These are phyloP conservation scores for Archips crataeganus DNA, from an alignment of 2,888 invertebrate species.

Conservation along the genomic window DNA sequence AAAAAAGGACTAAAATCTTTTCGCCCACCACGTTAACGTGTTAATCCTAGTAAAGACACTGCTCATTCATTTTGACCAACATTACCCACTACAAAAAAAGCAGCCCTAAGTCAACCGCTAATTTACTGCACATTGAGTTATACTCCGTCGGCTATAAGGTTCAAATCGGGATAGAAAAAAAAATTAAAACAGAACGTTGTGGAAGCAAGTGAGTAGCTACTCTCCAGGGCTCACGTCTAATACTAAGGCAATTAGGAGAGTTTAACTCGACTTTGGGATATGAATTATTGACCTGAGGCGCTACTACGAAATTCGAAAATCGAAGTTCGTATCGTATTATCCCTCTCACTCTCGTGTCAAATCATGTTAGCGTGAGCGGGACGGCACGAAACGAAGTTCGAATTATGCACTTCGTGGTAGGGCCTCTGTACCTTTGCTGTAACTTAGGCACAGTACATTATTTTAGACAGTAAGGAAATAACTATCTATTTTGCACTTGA, in stretches of 20 bases:
- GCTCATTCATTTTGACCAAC: not conserved
- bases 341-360: too few species aligned
- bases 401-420: too few species aligned
- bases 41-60: slow-evolving; percentile 14
- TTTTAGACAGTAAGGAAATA: slow-evolving; percentile 1
- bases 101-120: not conserved
- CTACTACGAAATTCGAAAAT: too few species aligned
- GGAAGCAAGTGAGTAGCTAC: not conserved
- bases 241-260: slow-evolving; percentile 27
- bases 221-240: slow-evolving; percentile 17
- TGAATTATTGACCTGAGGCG: slow-evolving; percentile 35
- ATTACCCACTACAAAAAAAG: not conserved
- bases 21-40: not conserved
- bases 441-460: not conserved
- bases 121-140: not conserved
- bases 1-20: too few species aligned
- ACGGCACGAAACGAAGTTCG: too few species aligned
- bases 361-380: too few species aligned
- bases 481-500: not conserved
- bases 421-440: not conserved
- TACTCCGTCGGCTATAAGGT: not conserved
- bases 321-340: too few species aligned
- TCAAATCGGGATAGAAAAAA: not conserved
- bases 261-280: slow-evolving; percentile 10
- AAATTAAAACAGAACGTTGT: not conserved